Evolutionary conservation across 2,888 invertebrate genomes (phyloP).

Genomic region (Drosophila birchii): DNA sequence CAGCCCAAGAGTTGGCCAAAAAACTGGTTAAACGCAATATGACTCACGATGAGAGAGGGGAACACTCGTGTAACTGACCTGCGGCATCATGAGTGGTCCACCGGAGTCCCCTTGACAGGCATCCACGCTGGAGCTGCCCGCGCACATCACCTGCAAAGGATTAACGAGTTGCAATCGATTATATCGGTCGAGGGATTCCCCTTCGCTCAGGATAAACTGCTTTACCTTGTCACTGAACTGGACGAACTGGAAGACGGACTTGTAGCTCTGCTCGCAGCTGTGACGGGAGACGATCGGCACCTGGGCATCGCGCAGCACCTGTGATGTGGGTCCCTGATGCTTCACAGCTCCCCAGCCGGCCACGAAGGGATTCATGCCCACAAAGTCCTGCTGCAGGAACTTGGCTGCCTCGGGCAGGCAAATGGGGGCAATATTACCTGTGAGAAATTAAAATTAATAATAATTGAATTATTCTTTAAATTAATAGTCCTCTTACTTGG

Average conservation of each 20-base stretch:
- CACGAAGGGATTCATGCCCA: constrained; percentile 88
- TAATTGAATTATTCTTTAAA: neutral
- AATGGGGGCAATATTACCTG: constrained; percentile 89
- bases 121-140: constrained; percentile 82
- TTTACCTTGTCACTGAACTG: constrained; percentile 75
- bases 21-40: constrained; percentile 58
- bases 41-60: constrained; percentile 30
- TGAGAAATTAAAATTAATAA: constrained; percentile 52
- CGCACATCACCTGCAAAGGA: constrained; percentile 82
- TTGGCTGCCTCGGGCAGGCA: constrained; percentile 88
- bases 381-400: constrained; percentile 78
- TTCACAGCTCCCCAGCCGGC: constrained; percentile 92
- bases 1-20: constrained; percentile 33
- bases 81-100: constrained; percentile 84
- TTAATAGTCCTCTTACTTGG: constrained; percentile 61
- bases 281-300: constrained; percentile 84
- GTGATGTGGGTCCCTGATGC: constrained; percentile 81
- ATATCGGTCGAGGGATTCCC: constrained; percentile 18
- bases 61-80: constrained; percentile 73
- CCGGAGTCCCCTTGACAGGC: constrained; percentile 85
- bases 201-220: neutral
- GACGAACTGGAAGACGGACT: constrained; percentile 72
- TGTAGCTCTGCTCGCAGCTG: constrained; percentile 84
- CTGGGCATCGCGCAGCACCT: constrained; percentile 85
- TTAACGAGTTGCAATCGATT: neutral